Conservation (phyloP, 2,888 invertebrate genomes). For the Spilarctia lutea region DNA sequence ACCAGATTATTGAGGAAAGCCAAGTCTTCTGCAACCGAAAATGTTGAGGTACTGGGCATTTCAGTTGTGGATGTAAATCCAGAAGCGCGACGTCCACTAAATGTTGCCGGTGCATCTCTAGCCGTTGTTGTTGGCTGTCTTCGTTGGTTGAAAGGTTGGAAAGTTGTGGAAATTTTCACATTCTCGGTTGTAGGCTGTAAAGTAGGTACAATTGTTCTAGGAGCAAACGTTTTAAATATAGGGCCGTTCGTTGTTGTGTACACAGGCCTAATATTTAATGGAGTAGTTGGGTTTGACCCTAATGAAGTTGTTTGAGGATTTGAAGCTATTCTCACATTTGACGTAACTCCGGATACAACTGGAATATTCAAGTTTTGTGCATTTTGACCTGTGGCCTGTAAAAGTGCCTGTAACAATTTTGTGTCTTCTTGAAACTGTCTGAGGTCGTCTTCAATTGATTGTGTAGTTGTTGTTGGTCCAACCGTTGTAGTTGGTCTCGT, state of each 20-base stretch:
- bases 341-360: conserved; percentile 75
- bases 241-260: conserved; percentile 68
- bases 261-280: conserved; percentile 71
- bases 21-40: conserved; percentile 85
- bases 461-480: conserved; percentile 58
- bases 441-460: conserved; percentile 69
- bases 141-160: conserved; percentile 67
- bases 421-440: conserved; percentile 78
- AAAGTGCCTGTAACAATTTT: conserved; percentile 76
- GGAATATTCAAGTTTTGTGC: conserved; percentile 64
- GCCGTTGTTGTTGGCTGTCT: conserved; percentile 62
- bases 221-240: conserved; percentile 61
- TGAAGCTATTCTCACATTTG: conserved; percentile 78
- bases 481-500: conserved; percentile 51
- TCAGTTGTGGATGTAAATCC: conserved; percentile 72
- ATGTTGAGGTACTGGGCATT: conserved; percentile 79
- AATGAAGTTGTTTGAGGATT: conserved; percentile 75
- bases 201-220: conserved; percentile 70
- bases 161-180: conserved; percentile 77
- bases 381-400: conserved; percentile 77
- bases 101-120: conserved; percentile 55
- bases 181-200: conserved; percentile 63
- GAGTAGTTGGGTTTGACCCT: conserved; percentile 75
- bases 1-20: conserved; percentile 88
- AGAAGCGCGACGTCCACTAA: conserved; percentile 61